phyloP scores from a whole-genome alignment of 1,140 invertebrate genomes.

The Diabrotica virgifera region DNA sequence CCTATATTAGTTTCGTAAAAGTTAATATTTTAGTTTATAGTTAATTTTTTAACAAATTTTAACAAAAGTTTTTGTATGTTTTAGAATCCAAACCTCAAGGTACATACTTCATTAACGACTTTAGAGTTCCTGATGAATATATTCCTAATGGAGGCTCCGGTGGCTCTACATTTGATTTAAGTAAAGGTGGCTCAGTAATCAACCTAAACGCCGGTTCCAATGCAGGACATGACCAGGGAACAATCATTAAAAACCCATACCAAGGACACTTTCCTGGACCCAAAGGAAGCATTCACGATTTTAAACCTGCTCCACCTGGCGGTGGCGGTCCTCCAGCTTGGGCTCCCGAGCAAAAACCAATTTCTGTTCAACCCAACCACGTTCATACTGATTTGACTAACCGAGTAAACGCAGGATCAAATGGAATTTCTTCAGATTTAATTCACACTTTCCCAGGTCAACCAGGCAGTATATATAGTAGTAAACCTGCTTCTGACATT shows the following conservation, averaged over 20 bases:
- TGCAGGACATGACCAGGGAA: neutral
- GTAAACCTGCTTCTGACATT: constrained; percentile 12
- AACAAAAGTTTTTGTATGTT: no score
- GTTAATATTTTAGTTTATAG: no score
- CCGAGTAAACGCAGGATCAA: neutral
- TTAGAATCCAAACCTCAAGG: no score
- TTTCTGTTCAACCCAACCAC: neutral
- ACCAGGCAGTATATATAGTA: constrained; percentile 27
- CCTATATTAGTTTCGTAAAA: no score
- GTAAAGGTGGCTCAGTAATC: neutral
- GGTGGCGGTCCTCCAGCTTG: constrained; percentile 10
- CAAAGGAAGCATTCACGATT: constrained; percentile 34
- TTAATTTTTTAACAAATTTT: no score
- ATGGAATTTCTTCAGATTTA: neutral
- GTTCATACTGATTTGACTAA: neutral
- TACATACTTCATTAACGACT: no score
- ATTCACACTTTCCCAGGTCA: neutral
- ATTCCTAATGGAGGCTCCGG: neutral
- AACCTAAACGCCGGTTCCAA: neutral
- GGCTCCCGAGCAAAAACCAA: neutral
- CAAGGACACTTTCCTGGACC: constrained; percentile 38
- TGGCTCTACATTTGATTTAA: neutral
- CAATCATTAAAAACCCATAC: constrained; percentile 4
- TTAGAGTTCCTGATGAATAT: no score
- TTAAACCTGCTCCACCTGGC: constrained; percentile 25